phyloP scores from a whole-genome alignment of 2,113 vertebrate species.

The Coracopsis vasa region DNA sequence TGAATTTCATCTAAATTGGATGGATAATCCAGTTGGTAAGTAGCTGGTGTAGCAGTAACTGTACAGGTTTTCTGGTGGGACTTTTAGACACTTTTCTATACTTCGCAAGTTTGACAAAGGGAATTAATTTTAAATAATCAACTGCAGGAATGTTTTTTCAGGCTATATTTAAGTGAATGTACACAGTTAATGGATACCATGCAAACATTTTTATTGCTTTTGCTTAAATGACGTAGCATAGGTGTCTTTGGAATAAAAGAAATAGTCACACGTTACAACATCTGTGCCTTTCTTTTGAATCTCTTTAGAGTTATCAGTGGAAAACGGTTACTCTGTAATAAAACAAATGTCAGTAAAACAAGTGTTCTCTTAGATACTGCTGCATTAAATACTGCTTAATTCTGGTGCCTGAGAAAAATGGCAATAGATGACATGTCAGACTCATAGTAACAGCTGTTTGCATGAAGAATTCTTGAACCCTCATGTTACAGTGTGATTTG shows the following conservation, averaged over 20 bases:
- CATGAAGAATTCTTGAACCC: background rate
- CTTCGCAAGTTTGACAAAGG: background rate
- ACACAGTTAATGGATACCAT: background rate
- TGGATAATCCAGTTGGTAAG: background rate
- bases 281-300: background rate
- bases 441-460: background rate
- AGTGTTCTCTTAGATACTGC: background rate
- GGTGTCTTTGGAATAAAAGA: background rate
- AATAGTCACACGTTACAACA: background rate
- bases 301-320: background rate
- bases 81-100: background rate
- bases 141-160: background rate
- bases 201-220: background rate
- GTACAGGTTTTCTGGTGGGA: background rate
- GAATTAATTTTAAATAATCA: background rate
- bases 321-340: background rate
- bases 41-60: background rate
- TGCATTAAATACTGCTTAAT: background rate
- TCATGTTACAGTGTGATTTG: background rate
- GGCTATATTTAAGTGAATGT: background rate
- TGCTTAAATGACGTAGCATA: background rate
- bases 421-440: background rate
- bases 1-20: background rate
- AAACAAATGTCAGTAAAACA: background rate
- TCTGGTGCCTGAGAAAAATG: background rate